Evolutionary conservation across 2,797 vertebrate genomes (phyloP).

Genomic region (Otolemur crassicaudatus): DNA sequence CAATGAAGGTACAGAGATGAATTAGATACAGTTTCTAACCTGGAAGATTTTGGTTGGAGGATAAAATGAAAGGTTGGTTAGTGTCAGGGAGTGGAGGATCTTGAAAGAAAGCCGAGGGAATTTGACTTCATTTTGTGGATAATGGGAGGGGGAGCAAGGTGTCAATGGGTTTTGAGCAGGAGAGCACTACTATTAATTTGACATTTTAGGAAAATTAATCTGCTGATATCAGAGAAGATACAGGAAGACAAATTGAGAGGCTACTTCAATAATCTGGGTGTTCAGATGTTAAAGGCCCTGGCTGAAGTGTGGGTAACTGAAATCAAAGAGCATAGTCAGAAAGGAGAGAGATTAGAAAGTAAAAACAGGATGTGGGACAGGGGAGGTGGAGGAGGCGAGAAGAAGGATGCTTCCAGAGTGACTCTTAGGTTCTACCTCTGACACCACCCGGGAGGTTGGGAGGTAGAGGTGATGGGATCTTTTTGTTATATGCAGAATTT

Average conservation of each 20-base stretch:
- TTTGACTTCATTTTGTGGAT: conserved; percentile 12
- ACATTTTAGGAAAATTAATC: conserved; percentile 13
- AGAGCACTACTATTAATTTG: not conserved
- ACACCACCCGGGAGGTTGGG: not conserved
- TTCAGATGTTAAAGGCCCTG: not conserved
- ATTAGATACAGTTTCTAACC: not conserved
- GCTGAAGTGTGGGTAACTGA: not conserved
- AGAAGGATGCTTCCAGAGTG: not conserved
- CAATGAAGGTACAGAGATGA: not conserved
- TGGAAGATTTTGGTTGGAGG: not conserved
- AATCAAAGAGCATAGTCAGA: not conserved
- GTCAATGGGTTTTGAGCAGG: not conserved
- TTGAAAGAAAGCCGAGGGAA: not conserved
- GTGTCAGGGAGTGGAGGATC: not conserved
- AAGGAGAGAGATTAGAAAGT: not conserved
- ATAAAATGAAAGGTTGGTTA: not conserved
- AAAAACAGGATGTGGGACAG: not conserved
- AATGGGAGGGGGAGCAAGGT: not conserved
- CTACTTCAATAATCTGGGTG: not conserved
- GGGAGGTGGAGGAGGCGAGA: not conserved
- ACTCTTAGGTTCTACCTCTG: not conserved
- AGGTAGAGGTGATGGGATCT: not conserved
- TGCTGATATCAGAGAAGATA: not conserved
- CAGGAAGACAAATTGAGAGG: not conserved
- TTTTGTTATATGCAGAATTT: not conserved